phyloP scores from a whole-genome alignment of 2,888 invertebrate species.

The Drosophila siamana region DNA sequence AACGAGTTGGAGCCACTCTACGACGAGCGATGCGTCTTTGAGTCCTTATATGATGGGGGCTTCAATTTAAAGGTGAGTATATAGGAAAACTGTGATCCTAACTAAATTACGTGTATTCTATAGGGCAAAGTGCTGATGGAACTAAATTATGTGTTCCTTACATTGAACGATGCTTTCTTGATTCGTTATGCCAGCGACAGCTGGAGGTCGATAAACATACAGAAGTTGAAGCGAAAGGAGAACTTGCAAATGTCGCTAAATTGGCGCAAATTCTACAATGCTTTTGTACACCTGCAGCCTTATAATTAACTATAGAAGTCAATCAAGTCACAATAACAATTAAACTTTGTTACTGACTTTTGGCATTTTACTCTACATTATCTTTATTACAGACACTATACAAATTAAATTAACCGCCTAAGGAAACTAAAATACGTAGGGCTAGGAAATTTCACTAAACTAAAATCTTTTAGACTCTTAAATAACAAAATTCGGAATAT shows the following conservation, averaged over 20 bases:
- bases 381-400: no score
- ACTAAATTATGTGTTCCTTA: conserved; percentile 39
- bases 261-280: conserved; percentile 20
- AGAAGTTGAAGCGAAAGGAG: not conserved
- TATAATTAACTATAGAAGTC: not conserved
- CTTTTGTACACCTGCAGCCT: not conserved
- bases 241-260: not conserved
- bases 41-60: conserved; percentile 88
- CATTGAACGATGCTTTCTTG: conserved; percentile 45
- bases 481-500: conserved; percentile 20
- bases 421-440: not conserved
- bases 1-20: conserved; percentile 93
- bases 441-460: no score
- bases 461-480: no score
- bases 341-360: no score
- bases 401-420: not conserved
- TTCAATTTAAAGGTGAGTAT: conserved; percentile 33
- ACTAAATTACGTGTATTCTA: conserved; percentile 43
- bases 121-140: conserved; percentile 17
- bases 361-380: no score
- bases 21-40: conserved; percentile 94
- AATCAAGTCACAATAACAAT: no score
- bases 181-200: conserved; percentile 36
- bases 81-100: conserved; percentile 13
- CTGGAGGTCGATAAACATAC: conserved; percentile 12